Evolutionary conservation across 2,113 vertebrate genomes (phyloP).

Genomic region (Chloebia gouldiae): DNA sequence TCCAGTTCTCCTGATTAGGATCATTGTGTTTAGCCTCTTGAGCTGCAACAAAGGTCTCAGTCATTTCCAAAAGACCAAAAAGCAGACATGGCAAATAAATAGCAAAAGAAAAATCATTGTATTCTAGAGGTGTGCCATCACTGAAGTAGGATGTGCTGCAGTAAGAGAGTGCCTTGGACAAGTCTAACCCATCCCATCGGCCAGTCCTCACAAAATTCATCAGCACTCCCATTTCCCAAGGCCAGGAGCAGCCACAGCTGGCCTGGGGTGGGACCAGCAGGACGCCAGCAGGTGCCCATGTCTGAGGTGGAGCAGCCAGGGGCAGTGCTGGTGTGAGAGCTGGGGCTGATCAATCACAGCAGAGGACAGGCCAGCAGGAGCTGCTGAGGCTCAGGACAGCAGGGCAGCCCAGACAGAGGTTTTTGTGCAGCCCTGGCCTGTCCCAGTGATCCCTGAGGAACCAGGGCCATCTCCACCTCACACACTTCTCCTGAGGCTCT

Average conservation of each 20-base stretch:
- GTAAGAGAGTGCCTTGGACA: background rate
- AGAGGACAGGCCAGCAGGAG: background rate
- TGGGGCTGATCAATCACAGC: rapidly evolving
- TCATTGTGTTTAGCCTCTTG: background rate
- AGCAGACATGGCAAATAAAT: background rate
- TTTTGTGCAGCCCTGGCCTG: background rate
- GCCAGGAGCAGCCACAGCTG: background rate
- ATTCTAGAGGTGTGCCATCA: background rate
- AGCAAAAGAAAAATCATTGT: background rate
- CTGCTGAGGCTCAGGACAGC: background rate
- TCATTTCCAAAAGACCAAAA: background rate
- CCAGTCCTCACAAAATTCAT: background rate
- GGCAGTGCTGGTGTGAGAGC: background rate
- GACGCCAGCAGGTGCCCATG: background rate
- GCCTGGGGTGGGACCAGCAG: background rate
- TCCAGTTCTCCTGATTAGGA: background rate
- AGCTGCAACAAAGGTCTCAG: background rate
- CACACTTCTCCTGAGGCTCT: background rate
- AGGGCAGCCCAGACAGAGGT: rapidly evolving
- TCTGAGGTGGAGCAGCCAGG: background rate
- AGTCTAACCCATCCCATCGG: background rate
- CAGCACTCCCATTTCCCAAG: background rate
- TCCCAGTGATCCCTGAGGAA: background rate
- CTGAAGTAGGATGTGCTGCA: background rate
- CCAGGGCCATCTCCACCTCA: background rate